phyloP scores from a whole-genome alignment of 2,888 invertebrate genomes.

The Drosophila prostipennis region DNA sequence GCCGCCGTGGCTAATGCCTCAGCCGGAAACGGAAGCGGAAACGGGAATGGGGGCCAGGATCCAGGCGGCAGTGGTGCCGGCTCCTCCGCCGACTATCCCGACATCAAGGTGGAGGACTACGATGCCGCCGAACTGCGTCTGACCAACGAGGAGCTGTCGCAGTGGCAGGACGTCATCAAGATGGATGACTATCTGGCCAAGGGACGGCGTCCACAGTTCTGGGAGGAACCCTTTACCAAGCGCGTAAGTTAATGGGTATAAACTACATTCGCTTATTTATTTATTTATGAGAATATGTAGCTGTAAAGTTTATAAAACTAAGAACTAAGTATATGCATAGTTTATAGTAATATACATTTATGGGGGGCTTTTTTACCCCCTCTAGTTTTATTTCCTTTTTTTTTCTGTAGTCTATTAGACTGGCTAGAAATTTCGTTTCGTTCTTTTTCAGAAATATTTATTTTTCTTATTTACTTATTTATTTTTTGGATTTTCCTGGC shows the following conservation, averaged over 20 bases:
- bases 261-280: no score
- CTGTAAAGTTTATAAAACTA: no score
- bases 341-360: no score
- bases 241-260: conserved; percentile 84
- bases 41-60: conserved; percentile 15
- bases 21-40: conserved; percentile 35
- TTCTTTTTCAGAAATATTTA: no score
- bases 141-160: conserved; percentile 81
- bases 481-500: no score
- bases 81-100: conserved; percentile 63
- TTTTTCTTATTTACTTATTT: no score
- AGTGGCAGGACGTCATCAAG: conserved; percentile 89
- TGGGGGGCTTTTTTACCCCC: no score
- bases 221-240: conserved; percentile 96
- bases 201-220: conserved; percentile 94
- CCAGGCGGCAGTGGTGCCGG: conserved; percentile 15
- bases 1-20: conserved; percentile 52
- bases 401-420: neutral
- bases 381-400: no score
- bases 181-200: conserved; percentile 94
- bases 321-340: no score
- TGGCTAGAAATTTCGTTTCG: neutral
- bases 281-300: no score
- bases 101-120: conserved; percentile 80
- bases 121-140: conserved; percentile 79